Evolutionary conservation across 2,113 vertebrate species (phyloP).

Genomic region (Tragelaphus buxtoni): DNA sequence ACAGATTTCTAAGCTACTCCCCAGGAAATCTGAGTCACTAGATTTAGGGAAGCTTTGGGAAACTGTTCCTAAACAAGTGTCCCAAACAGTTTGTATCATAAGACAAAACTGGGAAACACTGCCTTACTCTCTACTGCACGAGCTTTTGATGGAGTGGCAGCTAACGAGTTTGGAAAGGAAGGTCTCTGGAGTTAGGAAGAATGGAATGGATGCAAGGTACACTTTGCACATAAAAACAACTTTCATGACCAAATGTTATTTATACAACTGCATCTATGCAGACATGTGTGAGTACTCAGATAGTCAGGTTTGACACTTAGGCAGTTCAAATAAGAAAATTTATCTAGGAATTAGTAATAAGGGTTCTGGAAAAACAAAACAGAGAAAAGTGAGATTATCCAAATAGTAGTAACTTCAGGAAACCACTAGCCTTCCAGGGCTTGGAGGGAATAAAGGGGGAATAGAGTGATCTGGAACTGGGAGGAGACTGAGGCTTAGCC

Average conservation of each 20-base stretch:
- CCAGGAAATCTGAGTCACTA: neutral
- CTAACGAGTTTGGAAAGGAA: neutral
- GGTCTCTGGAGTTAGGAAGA: neutral
- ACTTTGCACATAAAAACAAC: neutral
- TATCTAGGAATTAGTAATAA: neutral
- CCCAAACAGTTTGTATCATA: neutral
- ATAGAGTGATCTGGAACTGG: neutral
- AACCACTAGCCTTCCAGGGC: neutral
- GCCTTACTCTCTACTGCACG: neutral
- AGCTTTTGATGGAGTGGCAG: neutral
- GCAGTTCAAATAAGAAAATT: conserved; percentile 19
- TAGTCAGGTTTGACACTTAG: neutral
- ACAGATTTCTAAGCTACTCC: neutral
- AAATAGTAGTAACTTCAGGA: neutral
- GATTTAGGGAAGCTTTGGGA: neutral
- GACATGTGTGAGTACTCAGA: neutral
- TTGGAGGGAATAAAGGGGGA: neutral
- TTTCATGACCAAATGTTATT: neutral
- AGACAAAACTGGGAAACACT: neutral
- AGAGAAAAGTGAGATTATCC: neutral
- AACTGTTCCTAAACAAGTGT: neutral
- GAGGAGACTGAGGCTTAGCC: neutral
- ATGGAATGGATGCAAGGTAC: neutral
- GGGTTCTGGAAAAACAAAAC: neutral
- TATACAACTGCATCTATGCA: neutral